phyloP scores from a whole-genome alignment of 2,113 vertebrate genomes.

The Lanius collurio region DNA sequence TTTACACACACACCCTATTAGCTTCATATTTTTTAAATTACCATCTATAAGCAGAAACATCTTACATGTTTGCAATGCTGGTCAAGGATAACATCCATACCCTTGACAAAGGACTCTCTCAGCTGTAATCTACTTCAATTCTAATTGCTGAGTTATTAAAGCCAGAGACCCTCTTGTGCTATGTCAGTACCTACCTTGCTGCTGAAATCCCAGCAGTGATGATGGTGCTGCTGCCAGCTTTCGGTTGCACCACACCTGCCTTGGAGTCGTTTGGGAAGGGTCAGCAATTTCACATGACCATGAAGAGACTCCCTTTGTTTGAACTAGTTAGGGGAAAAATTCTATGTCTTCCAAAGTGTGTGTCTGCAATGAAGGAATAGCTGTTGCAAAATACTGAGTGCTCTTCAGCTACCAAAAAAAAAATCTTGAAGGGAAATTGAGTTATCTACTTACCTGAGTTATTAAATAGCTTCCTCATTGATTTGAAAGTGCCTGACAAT shows the following conservation, averaged over 20 bases:
- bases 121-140: slow-evolving; percentile 26
- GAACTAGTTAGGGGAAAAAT: not conserved
- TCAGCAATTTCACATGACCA: not conserved
- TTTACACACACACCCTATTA: not conserved
- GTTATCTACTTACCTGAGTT: not conserved
- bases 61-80: slow-evolving; percentile 16
- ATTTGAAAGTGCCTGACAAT: not conserved
- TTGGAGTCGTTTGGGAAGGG: not conserved
- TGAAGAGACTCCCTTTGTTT: not conserved
- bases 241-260: not conserved
- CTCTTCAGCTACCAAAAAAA: not conserved
- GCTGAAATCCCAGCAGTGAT: not conserved
- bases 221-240: not conserved
- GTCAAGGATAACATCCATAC: slow-evolving; percentile 45
- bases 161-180: not conserved
- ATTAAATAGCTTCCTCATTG: not conserved
- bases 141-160: slow-evolving; percentile 26
- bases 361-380: not conserved
- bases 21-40: slow-evolving; percentile 18
- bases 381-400: not conserved
- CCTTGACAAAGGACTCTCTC: slow-evolving; percentile 1
- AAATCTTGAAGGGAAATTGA: not conserved
- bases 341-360: not conserved
- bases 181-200: not conserved
- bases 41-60: slow-evolving; percentile 8